phyloP scores from a whole-genome alignment of 2,888 invertebrate genomes.

The Oithona nana region DNA sequence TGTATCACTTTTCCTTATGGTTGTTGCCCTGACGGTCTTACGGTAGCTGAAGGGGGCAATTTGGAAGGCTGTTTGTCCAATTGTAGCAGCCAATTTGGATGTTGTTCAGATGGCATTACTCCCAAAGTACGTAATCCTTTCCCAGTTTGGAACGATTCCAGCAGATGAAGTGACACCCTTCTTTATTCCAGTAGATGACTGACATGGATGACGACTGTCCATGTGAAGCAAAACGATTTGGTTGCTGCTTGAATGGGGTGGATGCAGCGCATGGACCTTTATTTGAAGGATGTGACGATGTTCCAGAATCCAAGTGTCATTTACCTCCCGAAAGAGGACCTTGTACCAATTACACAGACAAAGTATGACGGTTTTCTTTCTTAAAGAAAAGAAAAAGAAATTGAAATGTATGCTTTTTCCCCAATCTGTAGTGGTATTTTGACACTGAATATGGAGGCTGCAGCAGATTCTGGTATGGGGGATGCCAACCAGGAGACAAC shows the following conservation, averaged over 20 bases:
- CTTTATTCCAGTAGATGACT: neutral
- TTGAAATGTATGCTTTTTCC: no score
- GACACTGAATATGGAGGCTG: conserved; percentile 16
- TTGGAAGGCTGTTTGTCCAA: conserved; percentile 22
- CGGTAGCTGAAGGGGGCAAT: conserved; percentile 20
- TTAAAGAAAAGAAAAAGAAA: no score
- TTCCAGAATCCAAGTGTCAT: conserved; percentile 37
- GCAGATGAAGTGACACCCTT: neutral
- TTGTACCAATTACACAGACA: conserved; percentile 53
- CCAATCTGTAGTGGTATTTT: conserved; percentile 20
- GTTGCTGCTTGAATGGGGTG: conserved; percentile 70
- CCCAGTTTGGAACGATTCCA: neutral
- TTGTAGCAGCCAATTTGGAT: conserved; percentile 54
- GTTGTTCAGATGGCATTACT: conserved; percentile 63
- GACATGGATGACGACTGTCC: conserved; percentile 38
- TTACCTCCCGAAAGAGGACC: conserved; percentile 52
- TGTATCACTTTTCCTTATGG: conserved; percentile 73
- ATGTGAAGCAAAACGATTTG: conserved; percentile 67
- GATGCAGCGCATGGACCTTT: conserved; percentile 60
- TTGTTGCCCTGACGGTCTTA: conserved; percentile 62
- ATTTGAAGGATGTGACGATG: conserved; percentile 51
- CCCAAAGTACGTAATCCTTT: conserved; percentile 28
- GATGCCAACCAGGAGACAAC: conserved; percentile 15
- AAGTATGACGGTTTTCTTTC: no score
- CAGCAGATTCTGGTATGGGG: conserved; percentile 17